phyloP scores from a whole-genome alignment of 23 tunicate genomes.

The Ascidia mentula region DNA sequence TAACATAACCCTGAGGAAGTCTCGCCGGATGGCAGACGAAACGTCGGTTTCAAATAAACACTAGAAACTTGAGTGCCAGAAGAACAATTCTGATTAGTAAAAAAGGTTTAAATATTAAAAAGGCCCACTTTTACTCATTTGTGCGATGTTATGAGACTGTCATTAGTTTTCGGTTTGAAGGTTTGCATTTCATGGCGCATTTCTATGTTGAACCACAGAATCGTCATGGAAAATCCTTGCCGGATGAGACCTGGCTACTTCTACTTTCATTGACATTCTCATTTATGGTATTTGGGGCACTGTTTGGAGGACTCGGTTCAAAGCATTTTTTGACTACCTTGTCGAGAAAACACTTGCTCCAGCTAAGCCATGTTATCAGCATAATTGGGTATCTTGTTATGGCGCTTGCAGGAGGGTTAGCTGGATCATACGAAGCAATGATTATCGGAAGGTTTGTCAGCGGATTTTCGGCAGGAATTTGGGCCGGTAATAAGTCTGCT shows the following conservation, averaged over 20 bases:
- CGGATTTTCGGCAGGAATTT: background rate
- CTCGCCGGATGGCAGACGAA: too few species aligned
- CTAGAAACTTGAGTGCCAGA: too few species aligned
- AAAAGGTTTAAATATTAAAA: too few species aligned
- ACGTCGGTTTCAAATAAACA: too few species aligned
- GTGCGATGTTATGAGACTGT: too few species aligned
- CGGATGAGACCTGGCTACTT: constrained; percentile 8
- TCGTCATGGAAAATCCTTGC: background rate
- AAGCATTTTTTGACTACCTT: background rate
- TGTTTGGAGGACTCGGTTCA: background rate
- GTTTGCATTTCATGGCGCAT: too few species aligned
- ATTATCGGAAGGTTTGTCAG: constrained; percentile 15
- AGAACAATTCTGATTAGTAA: too few species aligned
- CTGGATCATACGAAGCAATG: constrained; percentile 14
- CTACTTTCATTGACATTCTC: constrained; percentile 20
- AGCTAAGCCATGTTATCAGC: background rate
- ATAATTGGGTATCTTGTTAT: background rate
- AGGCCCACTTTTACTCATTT: background rate
- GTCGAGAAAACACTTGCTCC: background rate
- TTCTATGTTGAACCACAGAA: background rate
- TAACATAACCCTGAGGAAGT: too few species aligned
- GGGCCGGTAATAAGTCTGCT: background rate
- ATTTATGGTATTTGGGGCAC: background rate
- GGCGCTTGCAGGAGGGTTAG: background rate
- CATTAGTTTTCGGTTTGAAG: too few species aligned